Evolutionary conservation across 2,888 invertebrate species (phyloP).

Genomic region (Bembecia ichneumoniformis): DNA sequence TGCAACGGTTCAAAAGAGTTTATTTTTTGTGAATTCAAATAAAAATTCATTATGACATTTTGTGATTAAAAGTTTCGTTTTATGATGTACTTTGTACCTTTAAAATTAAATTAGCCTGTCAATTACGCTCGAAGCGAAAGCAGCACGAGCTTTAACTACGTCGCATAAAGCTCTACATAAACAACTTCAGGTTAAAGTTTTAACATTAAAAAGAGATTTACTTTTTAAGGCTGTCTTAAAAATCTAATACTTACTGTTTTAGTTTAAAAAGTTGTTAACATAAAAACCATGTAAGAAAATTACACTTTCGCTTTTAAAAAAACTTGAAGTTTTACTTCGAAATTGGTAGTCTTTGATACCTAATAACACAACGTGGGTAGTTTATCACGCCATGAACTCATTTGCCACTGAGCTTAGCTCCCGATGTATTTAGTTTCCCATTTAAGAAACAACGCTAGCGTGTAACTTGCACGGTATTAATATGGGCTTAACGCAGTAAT

Average conservation of each 20-base stretch:
- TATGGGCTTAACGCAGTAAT: constrained; percentile 33
- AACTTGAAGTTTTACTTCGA: constrained; percentile 8
- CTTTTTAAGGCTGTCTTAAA: too few species aligned
- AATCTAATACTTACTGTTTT: too few species aligned
- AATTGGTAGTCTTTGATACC: constrained; percentile 28
- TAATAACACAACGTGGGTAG: constrained; percentile 35
- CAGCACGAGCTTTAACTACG: background rate
- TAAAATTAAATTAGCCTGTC: too few species aligned
- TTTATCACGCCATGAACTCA: constrained; percentile 62
- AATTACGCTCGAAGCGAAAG: constrained; percentile 3
- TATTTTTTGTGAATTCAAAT: constrained; percentile 28
- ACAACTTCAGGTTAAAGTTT: background rate
- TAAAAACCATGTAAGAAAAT: too few species aligned
- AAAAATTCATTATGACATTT: constrained; percentile 24
- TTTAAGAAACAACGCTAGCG: constrained; percentile 32
- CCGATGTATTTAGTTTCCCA: constrained; percentile 53
- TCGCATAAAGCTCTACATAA: background rate
- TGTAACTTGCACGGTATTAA: constrained; percentile 35
- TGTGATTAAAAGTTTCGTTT: constrained; percentile 9
- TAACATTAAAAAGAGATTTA: too few species aligned
- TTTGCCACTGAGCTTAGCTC: constrained; percentile 51
- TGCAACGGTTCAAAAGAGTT: constrained; percentile 37
- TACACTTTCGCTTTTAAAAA: background rate
- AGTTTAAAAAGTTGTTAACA: too few species aligned
- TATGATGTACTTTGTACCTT: background rate